These are phyloP conservation scores for Miltochrista miniata DNA, from an alignment of 2,888 invertebrate genomes.

Conservation along the genomic window DNA sequence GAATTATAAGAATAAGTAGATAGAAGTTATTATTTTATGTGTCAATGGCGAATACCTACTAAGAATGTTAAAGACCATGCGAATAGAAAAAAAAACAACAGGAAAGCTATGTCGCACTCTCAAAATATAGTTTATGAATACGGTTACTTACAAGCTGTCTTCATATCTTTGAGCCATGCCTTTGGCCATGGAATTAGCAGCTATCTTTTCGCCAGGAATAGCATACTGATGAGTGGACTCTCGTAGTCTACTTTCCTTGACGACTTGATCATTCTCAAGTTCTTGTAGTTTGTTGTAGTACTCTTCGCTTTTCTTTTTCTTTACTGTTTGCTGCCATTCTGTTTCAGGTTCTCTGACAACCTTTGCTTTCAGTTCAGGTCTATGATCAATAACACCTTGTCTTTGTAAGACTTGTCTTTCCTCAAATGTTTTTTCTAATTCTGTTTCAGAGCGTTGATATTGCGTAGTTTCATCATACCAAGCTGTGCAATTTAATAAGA, in stretches of 20 bases:
- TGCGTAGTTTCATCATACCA: constrained; percentile 96
- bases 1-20: too few species aligned
- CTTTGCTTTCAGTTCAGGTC: constrained; percentile 86
- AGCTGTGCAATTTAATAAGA: constrained; percentile 75
- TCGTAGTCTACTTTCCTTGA: constrained; percentile 91
- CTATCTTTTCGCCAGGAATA: constrained; percentile 92
- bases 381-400: constrained; percentile 85
- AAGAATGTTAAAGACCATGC: too few species aligned
- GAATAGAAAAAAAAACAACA: too few species aligned
- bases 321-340: constrained; percentile 93
- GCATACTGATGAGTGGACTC: constrained; percentile 92
- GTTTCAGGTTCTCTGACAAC: constrained; percentile 88
- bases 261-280: constrained; percentile 92
- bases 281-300: constrained; percentile 92
- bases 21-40: too few species aligned
- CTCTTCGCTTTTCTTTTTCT: constrained; percentile 91
- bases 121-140: background rate
- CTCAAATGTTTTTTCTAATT: constrained; percentile 94
- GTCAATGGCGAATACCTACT: too few species aligned
- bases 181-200: constrained; percentile 89
- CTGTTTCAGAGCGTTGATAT: constrained; percentile 93
- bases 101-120: too few species aligned
- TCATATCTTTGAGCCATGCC: constrained; percentile 95
- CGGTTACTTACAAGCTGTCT: constrained; percentile 89
- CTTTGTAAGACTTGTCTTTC: constrained; percentile 90